Evolutionary conservation across 2,888 invertebrate species (phyloP).

Genomic region (Tachina lurida): DNA sequence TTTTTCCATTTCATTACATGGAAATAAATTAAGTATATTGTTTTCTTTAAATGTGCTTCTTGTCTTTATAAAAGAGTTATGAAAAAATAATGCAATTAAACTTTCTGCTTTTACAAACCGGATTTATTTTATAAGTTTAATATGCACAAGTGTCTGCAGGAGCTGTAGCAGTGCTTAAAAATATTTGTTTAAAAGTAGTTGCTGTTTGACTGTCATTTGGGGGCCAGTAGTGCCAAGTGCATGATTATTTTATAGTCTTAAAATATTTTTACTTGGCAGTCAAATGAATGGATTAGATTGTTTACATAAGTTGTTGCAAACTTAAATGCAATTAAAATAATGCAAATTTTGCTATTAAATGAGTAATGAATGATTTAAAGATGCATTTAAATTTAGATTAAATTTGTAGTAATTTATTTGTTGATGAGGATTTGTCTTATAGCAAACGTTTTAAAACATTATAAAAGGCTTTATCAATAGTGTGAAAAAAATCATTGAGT

Average conservation of each 20-base stretch:
- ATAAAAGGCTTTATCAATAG: too few species aligned
- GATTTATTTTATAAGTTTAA: slow-evolving; percentile 20
- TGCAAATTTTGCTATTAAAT: too few species aligned
- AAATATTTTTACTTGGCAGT: slow-evolving; percentile 23
- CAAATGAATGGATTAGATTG: not conserved
- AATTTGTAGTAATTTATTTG: too few species aligned
- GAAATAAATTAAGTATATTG: not conserved
- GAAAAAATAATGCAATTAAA: slow-evolving; percentile 52
- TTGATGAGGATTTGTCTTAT: too few species aligned
- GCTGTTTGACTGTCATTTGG: slow-evolving; percentile 38
- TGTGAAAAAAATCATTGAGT: too few species aligned
- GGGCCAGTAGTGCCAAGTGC: slow-evolving; percentile 73
- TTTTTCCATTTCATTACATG: not conserved
- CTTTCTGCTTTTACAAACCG: slow-evolving; percentile 24
- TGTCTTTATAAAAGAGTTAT: slow-evolving; percentile 11
- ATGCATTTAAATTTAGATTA: too few species aligned
- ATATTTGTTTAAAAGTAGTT: slow-evolving; percentile 12
- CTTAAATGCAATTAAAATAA: not conserved
- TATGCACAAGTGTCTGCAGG: slow-evolving; percentile 14
- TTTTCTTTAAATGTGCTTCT: not conserved
- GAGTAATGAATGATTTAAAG: too few species aligned
- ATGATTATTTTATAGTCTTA: slow-evolving; percentile 46
- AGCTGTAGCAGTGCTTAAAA: slow-evolving; percentile 11
- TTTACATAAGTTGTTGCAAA: not conserved
- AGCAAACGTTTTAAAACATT: too few species aligned